Conservation (phyloP, 2,888 invertebrate species). For the Amphipoea lucens region DNA sequence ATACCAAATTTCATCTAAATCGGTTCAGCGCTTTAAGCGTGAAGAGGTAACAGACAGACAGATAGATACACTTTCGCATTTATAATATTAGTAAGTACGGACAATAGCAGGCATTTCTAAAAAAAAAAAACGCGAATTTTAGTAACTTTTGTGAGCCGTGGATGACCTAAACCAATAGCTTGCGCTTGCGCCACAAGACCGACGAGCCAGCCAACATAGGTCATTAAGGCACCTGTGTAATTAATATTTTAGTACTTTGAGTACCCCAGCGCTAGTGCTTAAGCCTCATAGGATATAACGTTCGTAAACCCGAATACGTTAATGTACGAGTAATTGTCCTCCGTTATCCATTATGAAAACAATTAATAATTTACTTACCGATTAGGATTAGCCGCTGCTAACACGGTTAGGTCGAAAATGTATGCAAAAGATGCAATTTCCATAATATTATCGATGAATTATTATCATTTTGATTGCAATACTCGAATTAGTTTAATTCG, state of each 20-base stretch:
- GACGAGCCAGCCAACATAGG: background rate
- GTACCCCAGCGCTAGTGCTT: background rate
- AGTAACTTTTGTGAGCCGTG: background rate
- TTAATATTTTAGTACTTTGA: constrained; percentile 20
- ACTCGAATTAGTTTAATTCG: background rate
- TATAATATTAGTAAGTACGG: too few species aligned
- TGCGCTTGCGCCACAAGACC: background rate
- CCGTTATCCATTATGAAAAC: constrained; percentile 27
- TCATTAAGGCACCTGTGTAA: background rate
- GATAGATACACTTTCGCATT: too few species aligned
- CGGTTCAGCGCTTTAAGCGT: too few species aligned
- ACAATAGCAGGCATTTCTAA: background rate
- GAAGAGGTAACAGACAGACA: too few species aligned
- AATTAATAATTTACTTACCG: constrained; percentile 46
- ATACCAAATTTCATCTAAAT: too few species aligned
- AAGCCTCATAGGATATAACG: constrained; percentile 12
- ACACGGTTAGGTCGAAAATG: constrained; percentile 12
- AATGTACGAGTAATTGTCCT: constrained; percentile 20
- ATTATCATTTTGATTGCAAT: constrained; percentile 21
- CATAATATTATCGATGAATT: background rate
- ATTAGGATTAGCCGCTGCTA: constrained; percentile 45
- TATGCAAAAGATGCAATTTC: constrained; percentile 38
- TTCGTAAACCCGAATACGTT: constrained; percentile 34
- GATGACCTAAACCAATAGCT: background rate
- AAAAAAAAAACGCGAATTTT: too few species aligned